These are phyloP conservation scores for Malurus leucopterus DNA, from an alignment of 2,797 vertebrate genomes.

Conservation along the genomic window DNA sequence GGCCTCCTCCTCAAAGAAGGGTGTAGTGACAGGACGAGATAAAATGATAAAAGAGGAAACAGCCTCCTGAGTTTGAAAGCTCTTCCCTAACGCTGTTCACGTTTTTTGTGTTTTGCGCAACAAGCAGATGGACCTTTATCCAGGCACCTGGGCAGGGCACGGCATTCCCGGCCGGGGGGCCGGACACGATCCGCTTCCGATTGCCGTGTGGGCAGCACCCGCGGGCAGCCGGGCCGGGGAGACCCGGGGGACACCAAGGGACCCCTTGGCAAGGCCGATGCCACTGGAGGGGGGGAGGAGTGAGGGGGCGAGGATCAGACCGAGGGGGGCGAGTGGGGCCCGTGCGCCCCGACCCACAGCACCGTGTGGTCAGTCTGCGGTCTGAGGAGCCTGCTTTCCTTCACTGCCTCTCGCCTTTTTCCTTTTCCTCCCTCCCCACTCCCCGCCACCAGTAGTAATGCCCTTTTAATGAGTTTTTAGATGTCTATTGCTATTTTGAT, in stretches of 20 bases:
- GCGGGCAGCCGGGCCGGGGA: neutral
- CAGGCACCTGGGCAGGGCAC: fast-evolving
- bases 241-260: too few species aligned
- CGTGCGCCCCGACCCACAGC: fast-evolving
- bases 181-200: too few species aligned
- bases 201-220: too few species aligned
- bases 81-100: fast-evolving
- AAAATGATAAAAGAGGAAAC: neutral
- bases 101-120: fast-evolving
- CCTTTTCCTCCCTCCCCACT: fast-evolving
- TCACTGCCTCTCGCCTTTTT: fast-evolving
- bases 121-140: fast-evolving
- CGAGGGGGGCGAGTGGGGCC: fast-evolving
- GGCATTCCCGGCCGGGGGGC: too few species aligned
- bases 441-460: neutral
- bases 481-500: neutral
- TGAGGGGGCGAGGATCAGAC: fast-evolving
- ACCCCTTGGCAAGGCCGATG: fast-evolving
- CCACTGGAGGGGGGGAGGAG: fast-evolving
- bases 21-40: neutral
- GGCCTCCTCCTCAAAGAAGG: neutral
- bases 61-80: neutral
- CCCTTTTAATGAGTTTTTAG: neutral
- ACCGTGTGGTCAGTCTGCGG: fast-evolving
- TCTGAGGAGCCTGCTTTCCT: fast-evolving